Conservation (phyloP, 53 echinoderm and acorn worm species). For the Antedon mediterranea region DNA sequence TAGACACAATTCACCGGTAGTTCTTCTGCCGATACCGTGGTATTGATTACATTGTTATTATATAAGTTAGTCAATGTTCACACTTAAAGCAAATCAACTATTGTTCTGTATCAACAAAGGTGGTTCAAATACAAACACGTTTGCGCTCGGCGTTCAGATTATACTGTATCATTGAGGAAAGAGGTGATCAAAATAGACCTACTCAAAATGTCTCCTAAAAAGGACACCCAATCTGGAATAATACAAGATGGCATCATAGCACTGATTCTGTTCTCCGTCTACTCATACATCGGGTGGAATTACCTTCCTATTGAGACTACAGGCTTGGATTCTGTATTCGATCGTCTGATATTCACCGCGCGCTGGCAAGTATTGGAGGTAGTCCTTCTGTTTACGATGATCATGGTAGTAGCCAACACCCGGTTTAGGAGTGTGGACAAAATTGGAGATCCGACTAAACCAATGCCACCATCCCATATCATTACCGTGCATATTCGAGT, state of each 20-base stretch:
- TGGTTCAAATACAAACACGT: no score
- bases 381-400: neutral
- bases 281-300: neutral
- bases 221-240: neutral
- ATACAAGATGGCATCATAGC: neutral
- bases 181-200: no score
- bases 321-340: neutral
- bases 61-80: no score
- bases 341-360: constrained; percentile 4
- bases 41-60: no score
- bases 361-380: constrained; percentile 5
- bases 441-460: neutral
- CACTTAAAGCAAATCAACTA: no score
- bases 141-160: no score
- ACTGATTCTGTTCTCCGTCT: neutral
- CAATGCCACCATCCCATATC: neutral
- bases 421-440: neutral
- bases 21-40: no score
- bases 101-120: no score
- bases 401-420: constrained; percentile 1
- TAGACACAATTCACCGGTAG: no score
- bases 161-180: no score
- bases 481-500: neutral
- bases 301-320: neutral
- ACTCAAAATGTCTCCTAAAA: neutral